phyloP scores from a whole-genome alignment of 2,113 vertebrate species.

The Pelvicachromis taeniatus region DNA sequence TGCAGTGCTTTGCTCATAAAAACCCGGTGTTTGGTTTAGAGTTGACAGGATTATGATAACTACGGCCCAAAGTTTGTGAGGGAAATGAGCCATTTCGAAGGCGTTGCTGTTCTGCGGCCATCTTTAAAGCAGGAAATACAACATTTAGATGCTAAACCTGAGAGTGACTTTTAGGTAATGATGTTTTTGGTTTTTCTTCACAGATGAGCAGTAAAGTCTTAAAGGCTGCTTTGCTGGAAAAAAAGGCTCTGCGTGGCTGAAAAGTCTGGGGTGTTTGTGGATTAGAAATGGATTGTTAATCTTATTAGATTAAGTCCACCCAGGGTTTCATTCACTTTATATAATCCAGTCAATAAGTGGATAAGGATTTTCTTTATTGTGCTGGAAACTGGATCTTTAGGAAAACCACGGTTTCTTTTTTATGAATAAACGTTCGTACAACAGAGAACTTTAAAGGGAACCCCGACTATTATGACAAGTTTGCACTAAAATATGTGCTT shows the following conservation, averaged over 20 bases:
- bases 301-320: constrained; percentile 23
- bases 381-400: neutral
- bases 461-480: too few species aligned
- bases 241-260: neutral
- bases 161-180: neutral
- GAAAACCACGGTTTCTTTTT: neutral
- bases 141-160: neutral
- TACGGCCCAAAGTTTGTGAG: neutral
- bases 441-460: neutral
- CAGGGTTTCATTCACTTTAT: constrained; percentile 18
- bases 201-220: neutral
- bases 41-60: neutral
- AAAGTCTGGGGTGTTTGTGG: constrained; percentile 10
- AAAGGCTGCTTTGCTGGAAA: neutral
- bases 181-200: neutral
- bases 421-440: neutral
- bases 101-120: neutral
- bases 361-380: neutral
- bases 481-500: too few species aligned
- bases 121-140: neutral
- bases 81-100: neutral
- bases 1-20: neutral
- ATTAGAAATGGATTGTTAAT: constrained; percentile 51
- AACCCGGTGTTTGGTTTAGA: neutral
- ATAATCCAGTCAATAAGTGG: neutral